Percentiles rank a stretch among this genome's conserved stretches.
These are phyloP conservation scores for Eupleurogrammus muticus DNA, from an alignment of 2,797 vertebrate species.

Conservation along the genomic window DNA sequence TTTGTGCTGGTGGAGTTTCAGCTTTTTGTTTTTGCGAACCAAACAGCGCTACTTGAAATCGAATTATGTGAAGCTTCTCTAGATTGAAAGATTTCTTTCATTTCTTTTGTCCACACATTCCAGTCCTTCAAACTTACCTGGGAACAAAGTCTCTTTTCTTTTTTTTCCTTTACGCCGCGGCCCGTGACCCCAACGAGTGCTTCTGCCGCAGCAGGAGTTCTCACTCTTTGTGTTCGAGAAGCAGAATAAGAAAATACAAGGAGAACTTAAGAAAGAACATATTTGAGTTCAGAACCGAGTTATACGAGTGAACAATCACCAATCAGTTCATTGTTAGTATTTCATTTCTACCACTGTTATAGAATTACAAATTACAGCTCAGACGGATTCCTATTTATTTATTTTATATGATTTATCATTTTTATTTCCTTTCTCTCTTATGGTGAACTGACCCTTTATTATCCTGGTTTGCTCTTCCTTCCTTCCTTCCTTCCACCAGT, in stretches of 20 bases:
- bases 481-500: not conserved
- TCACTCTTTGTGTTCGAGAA: no score
- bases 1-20: not conserved
- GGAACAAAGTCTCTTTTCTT: not conserved
- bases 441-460: constrained; percentile 14
- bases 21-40: no score
- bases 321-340: constrained; percentile 1
- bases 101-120: not conserved
- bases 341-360: not conserved
- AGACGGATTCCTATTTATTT: no score
- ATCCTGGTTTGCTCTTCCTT: constrained; percentile 18
- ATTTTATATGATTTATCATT: no score
- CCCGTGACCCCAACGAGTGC: constrained; percentile 16
- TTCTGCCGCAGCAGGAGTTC: not conserved
- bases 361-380: not conserved
- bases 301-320: not conserved
- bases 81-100: constrained; percentile 1
- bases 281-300: constrained; percentile 4
- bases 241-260: not conserved
- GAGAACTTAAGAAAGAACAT: not conserved
- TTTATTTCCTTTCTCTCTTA: constrained; percentile 3
- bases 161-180: not conserved
- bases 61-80: constrained; percentile 25
- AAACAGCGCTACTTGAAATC: constrained; percentile 22
- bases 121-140: constrained; percentile 19